Evolutionary conservation across 2,113 vertebrate species (phyloP), one percentile per base, ranked within the genome.

Genomic region (Forbesichthys agassizii): DNA sequence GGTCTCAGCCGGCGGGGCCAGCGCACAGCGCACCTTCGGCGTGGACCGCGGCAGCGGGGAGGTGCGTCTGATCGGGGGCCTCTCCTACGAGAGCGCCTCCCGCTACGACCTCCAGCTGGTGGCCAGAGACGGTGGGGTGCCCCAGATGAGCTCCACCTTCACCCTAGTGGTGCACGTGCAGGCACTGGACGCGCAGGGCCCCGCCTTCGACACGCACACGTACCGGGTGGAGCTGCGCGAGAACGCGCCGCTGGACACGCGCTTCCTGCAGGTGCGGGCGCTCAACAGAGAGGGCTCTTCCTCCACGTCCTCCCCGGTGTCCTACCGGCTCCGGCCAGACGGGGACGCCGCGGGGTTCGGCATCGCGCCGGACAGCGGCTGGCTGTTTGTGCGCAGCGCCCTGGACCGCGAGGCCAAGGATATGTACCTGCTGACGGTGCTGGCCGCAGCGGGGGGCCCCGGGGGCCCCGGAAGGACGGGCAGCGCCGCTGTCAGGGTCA

Each of bases 191-290:
- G 94, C 94, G 42, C 87, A 93, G 0, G 95, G 95, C 3, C 97
- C 96, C 7, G 92, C 93, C 64, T 99, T 99, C 16, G 94, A 98
- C 84, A 98, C 95, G 0, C 87, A 94, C 69, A 95, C 88, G 0
- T 99, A 99, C 77, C 94, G 95, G 0, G 95, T 99, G 71, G 98
- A 98, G 81, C 90, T 99, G n/a, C 90, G 93, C 53, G 96, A 96
- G 48, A 94, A 95, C 2, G 91, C 93, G 0, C 86, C 92, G 0
- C 90, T 95, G 47, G 93, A 93, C 84, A 96, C 94, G 0, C 95
- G 91, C 18, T 94, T 99, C 88, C 91, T 99, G 4, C 96, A 98
- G 79, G 95, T 99, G 13, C 93, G 96, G 46, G 98, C 98, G 0
- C 91, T 96, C 65, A 94, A 93, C 4, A 92, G 83, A 0, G 95